These are phyloP conservation scores for Tipula helvola DNA, from an alignment of 2,888 invertebrate species.

Conservation along the genomic window DNA sequence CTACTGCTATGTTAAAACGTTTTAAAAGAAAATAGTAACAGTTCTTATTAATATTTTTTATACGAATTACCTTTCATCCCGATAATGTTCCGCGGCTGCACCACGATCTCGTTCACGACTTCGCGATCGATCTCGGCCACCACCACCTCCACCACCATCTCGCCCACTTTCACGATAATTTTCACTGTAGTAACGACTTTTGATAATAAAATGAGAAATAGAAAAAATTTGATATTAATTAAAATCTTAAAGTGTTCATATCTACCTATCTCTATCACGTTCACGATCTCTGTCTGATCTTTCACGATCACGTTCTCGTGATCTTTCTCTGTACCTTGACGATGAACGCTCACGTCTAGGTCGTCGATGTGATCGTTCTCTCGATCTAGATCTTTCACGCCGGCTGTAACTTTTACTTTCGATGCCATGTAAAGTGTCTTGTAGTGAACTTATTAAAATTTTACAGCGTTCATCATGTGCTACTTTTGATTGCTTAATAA, in stretches of 20 bases:
- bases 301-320: conserved; percentile 50
- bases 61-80: conserved; percentile 30
- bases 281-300: conserved; percentile 36
- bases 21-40: not conserved
- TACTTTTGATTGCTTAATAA: conserved; percentile 94
- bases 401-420: conserved; percentile 94
- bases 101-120: conserved; percentile 52
- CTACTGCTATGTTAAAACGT: conserved; percentile 40
- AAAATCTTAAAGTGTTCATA: conserved; percentile 19
- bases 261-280: conserved; percentile 41
- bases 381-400: conserved; percentile 44
- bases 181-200: conserved; percentile 21
- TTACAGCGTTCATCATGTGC: conserved; percentile 87
- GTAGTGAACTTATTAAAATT: conserved; percentile 89
- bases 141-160: conserved; percentile 33
- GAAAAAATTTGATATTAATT: conserved; percentile 8
- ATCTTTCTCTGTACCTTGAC: conserved; percentile 56
- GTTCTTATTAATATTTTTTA: not conserved
- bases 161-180: conserved; percentile 37
- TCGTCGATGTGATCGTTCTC: conserved; percentile 38
- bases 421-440: conserved; percentile 93
- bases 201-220: conserved; percentile 7
- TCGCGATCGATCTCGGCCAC: conserved; percentile 54
- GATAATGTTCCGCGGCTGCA: conserved; percentile 27
- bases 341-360: conserved; percentile 37